Percentiles rank a stretch among this genome's conserved stretches.
Conservation (phyloP, 2,797 vertebrate genomes). For the Heliangelus exortis region DNA sequence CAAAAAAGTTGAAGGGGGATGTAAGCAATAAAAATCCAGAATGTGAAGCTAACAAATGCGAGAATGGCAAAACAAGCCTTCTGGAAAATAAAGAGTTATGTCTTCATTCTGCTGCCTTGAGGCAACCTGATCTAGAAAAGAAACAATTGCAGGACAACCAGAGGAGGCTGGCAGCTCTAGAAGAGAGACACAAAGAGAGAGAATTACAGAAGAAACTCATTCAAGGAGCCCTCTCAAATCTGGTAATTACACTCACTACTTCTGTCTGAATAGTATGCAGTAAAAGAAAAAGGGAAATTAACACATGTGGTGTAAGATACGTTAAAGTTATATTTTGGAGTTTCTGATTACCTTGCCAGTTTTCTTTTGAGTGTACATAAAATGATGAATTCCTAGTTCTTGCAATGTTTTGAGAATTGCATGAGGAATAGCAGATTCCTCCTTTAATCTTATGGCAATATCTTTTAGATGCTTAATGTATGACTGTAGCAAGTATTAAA, state of each 20-base stretch:
- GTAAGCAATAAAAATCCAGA: neutral
- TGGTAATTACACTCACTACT: slow-evolving; percentile 79
- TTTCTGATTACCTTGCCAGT: neutral
- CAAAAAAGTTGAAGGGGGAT: neutral
- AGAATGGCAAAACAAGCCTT: neutral
- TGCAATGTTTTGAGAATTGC: neutral
- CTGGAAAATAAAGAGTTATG: neutral
- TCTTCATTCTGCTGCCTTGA: neutral
- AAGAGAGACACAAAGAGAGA: slow-evolving; percentile 83
- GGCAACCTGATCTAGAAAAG: neutral
- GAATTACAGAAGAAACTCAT: slow-evolving; percentile 88
- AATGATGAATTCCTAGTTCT: neutral
- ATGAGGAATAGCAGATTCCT: neutral
- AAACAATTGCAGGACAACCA: slow-evolving; percentile 86
- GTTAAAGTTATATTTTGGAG: neutral
- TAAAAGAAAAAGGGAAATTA: neutral
- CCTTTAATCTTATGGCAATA: neutral
- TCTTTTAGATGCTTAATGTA: neutral
- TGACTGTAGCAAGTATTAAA: neutral
- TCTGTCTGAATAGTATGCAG: neutral
- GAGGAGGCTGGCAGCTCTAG: slow-evolving; percentile 89
- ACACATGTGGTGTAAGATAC: neutral
- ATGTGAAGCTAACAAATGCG: neutral
- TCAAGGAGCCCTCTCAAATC: slow-evolving; percentile 86
- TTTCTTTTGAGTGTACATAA: neutral